A percentile compares a stretch with the other conserved stretches of the same genome.
phyloP scores from a whole-genome alignment of 1,140 invertebrate genomes.

The Steinernema feltiae region DNA sequence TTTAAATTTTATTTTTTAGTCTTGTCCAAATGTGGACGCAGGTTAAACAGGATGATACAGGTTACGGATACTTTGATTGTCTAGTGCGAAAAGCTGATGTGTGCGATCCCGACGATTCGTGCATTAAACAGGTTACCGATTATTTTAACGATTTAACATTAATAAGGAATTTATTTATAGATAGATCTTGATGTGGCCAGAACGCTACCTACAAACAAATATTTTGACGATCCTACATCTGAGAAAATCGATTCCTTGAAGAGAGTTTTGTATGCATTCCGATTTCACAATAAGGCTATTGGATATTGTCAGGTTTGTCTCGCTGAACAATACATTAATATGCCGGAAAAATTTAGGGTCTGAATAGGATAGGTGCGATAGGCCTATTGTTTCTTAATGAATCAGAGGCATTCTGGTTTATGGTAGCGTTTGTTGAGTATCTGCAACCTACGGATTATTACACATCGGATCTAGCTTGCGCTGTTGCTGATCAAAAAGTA shows the following conservation, averaged over 20 bases:
- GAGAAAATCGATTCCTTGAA: slow-evolving; percentile 31
- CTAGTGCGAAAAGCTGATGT: slow-evolving; percentile 29
- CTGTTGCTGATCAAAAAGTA: slow-evolving; percentile 63
- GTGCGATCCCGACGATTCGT: slow-evolving; percentile 24
- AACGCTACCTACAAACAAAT: slow-evolving; percentile 40
- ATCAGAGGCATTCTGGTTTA: slow-evolving; percentile 65
- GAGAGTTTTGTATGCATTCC: slow-evolving; percentile 35
- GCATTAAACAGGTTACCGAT: slow-evolving; percentile 33
- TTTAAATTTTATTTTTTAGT: slow-evolving; percentile 19
- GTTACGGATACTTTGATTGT: slow-evolving; percentile 35
- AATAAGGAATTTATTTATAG: slow-evolving; percentile 17
- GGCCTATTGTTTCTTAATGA: slow-evolving; percentile 63
- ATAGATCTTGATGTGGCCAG: slow-evolving; percentile 37
- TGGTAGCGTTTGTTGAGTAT: slow-evolving; percentile 63
- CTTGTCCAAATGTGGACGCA: slow-evolving; percentile 27
- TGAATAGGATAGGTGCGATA: slow-evolving; percentile 64
- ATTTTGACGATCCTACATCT: slow-evolving; percentile 34
- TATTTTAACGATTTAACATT: not conserved
- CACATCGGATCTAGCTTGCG: slow-evolving; percentile 60
- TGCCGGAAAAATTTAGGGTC: slow-evolving; percentile 59
- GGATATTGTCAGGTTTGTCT: slow-evolving; percentile 40
- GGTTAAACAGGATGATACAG: slow-evolving; percentile 29
- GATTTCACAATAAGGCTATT: slow-evolving; percentile 35
- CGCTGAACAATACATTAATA: too few relatives aligned
- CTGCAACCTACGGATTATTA: slow-evolving; percentile 65